Evolutionary conservation across 1,140 invertebrate genomes (phyloP).

Genomic region (Calosoma granatense): DNA sequence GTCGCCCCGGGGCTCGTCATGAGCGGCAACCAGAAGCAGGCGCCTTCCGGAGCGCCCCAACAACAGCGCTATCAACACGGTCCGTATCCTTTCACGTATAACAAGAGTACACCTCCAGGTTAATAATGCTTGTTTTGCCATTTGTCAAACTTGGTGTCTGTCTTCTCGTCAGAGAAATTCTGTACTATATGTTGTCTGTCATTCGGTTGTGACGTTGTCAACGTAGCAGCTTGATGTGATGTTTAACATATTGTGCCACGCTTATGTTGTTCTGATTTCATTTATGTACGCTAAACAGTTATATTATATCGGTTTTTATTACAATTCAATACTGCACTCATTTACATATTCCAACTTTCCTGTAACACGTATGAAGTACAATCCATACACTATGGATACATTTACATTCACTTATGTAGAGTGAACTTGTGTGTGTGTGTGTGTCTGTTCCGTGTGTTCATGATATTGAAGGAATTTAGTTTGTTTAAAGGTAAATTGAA

Average conservation of each 20-base stretch:
- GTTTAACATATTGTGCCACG: background rate
- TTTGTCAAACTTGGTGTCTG: background rate
- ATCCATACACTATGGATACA: too few species aligned
- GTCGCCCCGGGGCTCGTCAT: constrained; percentile 26
- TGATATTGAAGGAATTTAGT: too few species aligned
- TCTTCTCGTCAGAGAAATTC: background rate
- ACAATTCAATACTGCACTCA: too few species aligned
- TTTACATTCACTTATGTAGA: too few species aligned
- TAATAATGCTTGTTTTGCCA: background rate
- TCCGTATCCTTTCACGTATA: constrained; percentile 30
- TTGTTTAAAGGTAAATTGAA: too few species aligned
- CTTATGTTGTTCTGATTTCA: background rate
- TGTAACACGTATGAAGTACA: too few species aligned
- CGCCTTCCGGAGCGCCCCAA: constrained; percentile 28
- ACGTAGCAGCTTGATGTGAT: background rate
- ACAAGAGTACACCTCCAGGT: constrained; percentile 2
- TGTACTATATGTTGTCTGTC: background rate
- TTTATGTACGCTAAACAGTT: too few species aligned
- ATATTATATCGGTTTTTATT: too few species aligned
- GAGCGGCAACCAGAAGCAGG: constrained; percentile 33
- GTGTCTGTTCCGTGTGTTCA: too few species aligned
- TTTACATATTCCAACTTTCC: too few species aligned
- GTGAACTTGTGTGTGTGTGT: too few species aligned
- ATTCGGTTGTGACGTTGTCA: background rate
- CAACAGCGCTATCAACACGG: constrained; percentile 23